phyloP scores from a whole-genome alignment of 2,113 vertebrate species.

The Clarias magur region DNA sequence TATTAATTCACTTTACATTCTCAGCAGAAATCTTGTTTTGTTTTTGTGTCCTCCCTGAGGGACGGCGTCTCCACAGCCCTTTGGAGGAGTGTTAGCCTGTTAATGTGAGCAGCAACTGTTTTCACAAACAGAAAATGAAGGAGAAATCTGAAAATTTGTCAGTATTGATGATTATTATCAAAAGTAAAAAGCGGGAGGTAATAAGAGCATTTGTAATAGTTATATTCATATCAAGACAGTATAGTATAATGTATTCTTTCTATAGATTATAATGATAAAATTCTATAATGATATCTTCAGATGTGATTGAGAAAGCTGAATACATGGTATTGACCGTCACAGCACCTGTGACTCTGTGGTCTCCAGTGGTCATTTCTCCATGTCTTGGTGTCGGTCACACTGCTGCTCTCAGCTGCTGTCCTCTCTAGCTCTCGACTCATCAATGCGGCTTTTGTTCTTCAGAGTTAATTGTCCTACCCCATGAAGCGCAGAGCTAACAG shows the following conservation, averaged over 20 bases:
- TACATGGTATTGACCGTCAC: background rate
- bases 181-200: background rate
- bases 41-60: constrained; percentile 29
- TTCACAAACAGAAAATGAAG: background rate
- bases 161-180: background rate
- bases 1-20: constrained; percentile 41
- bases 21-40: constrained; percentile 35
- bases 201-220: background rate
- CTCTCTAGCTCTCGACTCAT: constrained; percentile 46
- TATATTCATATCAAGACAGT: background rate
- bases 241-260: background rate
- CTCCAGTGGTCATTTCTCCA: constrained; percentile 39
- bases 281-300: background rate
- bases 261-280: no score
- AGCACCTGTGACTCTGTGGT: constrained; percentile 22
- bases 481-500: constrained; percentile 26
- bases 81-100: background rate
- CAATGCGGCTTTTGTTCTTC: constrained; percentile 69
- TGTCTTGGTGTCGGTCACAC: constrained; percentile 47
- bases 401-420: constrained; percentile 56
- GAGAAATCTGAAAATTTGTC: background rate
- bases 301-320: background rate
- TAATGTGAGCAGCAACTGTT: background rate
- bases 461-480: constrained; percentile 45
- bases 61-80: constrained; percentile 9